phyloP scores from a whole-genome alignment of 2,113 vertebrate genomes.

The Pseudolaguvia tuberculata region DNA sequence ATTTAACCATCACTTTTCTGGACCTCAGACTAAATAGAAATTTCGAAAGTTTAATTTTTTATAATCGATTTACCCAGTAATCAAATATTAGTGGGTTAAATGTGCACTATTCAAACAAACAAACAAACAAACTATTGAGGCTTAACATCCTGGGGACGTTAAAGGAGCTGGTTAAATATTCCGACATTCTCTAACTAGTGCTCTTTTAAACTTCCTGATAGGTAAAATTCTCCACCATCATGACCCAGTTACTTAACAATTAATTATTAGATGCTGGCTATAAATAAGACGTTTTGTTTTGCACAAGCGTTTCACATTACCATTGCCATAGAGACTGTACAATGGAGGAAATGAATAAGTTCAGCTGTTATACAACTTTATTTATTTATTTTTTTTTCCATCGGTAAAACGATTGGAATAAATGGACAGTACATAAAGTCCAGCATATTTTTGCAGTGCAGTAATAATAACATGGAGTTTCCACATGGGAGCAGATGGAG shows the following conservation, averaged over 20 bases:
- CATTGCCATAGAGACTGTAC: background rate
- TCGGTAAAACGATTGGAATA: too few species aligned
- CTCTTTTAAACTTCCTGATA: background rate
- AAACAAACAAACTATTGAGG: too few species aligned
- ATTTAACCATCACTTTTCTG: too few species aligned
- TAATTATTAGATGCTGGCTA: background rate
- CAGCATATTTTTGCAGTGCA: background rate
- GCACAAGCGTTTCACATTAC: background rate
- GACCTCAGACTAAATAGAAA: too few species aligned
- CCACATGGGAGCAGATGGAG: background rate
- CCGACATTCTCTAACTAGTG: background rate
- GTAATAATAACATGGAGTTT: too few species aligned
- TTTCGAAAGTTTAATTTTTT: too few species aligned
- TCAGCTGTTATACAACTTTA: too few species aligned
- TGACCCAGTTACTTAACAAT: background rate
- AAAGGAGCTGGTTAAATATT: background rate
- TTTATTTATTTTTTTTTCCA: too few species aligned
- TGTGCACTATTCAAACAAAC: too few species aligned
- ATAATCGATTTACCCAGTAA: too few species aligned
- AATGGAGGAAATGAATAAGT: background rate
- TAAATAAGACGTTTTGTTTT: conserved; percentile 1
- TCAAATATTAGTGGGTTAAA: too few species aligned
- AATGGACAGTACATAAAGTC: background rate
- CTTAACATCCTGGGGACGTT: too few species aligned
- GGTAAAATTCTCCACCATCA: background rate